Conservation (phyloP, 2,113 vertebrate genomes). For the Elephas maximus region DNA sequence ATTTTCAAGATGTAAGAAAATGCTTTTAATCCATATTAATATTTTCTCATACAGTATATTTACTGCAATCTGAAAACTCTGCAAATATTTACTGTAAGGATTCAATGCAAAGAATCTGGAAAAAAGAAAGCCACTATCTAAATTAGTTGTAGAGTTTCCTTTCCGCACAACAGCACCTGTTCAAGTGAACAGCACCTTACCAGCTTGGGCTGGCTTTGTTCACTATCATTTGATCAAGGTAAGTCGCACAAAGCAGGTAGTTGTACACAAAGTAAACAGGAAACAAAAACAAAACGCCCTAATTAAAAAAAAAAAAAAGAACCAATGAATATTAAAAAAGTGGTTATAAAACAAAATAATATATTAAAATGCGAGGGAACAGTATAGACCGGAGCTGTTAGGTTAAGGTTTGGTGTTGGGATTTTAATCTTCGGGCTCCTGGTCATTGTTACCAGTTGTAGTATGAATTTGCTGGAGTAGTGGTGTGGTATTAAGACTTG, state of each 20-base stretch:
- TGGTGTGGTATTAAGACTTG: constrained; percentile 81
- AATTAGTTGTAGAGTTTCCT: constrained; percentile 86
- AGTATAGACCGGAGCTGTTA: constrained; percentile 87
- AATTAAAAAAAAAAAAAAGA: constrained; percentile 82
- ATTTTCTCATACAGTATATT: constrained; percentile 84
- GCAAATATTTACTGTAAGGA: constrained; percentile 84
- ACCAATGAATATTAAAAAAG: constrained; percentile 94
- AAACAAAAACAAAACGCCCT: constrained; percentile 83
- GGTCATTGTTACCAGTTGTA: constrained; percentile 80
- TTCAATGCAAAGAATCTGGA: constrained; percentile 82
- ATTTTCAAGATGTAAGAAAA: constrained; percentile 87
- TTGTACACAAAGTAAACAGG: constrained; percentile 88
- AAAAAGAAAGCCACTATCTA: constrained; percentile 73
- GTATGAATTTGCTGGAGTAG: constrained; percentile 79
- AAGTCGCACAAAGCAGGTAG: constrained; percentile 87
- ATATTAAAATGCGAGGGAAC: constrained; percentile 84
- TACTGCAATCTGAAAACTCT: constrained; percentile 82
- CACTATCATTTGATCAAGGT: constrained; percentile 87
- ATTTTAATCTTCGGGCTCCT: constrained; percentile 85
- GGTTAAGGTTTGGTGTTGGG: constrained; percentile 88
- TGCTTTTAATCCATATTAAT: constrained; percentile 80
- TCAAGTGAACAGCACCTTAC: constrained; percentile 86
- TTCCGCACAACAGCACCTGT: constrained; percentile 82
- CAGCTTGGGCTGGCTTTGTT: constrained; percentile 85
- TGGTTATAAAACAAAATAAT: constrained; percentile 92